phyloP scores from a whole-genome alignment of 1,140 invertebrate species.

The Thaumatotibia leucotreta region DNA sequence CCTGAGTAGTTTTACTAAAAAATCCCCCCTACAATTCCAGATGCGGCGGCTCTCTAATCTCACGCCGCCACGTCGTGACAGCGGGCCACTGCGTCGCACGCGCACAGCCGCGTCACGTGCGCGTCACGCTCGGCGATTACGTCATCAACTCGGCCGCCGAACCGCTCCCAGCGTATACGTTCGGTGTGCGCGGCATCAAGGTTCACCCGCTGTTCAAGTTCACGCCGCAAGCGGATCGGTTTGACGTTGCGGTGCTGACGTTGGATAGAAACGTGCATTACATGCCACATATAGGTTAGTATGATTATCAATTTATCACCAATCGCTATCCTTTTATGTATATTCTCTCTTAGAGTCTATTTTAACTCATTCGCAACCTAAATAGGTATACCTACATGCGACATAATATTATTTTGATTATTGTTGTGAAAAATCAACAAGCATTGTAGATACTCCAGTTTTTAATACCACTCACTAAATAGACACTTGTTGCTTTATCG shows the following conservation, averaged over 20 bases:
- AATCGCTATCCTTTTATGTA: no score
- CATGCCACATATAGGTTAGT: conserved; percentile 89
- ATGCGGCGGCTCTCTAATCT: conserved; percentile 96
- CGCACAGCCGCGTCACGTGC: conserved; percentile 91
- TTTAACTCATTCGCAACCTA: no score
- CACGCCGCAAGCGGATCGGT: conserved; percentile 92
- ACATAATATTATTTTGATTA: no score
- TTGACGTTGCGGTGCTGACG: conserved; percentile 94
- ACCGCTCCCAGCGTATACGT: conserved; percentile 92
- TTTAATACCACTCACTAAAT: no score
- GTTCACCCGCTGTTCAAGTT: conserved; percentile 97
- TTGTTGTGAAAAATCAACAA: no score
- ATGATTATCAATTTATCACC: no score
- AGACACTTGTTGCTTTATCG: no score
- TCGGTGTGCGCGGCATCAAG: conserved; percentile 90
- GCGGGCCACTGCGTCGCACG: conserved; percentile 97
- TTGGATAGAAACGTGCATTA: conserved; percentile 92
- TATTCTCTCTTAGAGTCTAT: no score
- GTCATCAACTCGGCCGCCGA: conserved; percentile 95
- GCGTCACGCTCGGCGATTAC: conserved; percentile 95
- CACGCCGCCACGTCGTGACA: conserved; percentile 94
- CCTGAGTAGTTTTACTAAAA: no score
- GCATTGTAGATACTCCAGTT: no score
- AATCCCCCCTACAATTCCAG: conserved; percentile 77
- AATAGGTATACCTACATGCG: no score